A percentile compares a stretch with the other conserved stretches of the same genome.
Evolutionary conservation across 2,113 vertebrate species (phyloP).

Genomic region (Petrocephalus zakoni): DNA sequence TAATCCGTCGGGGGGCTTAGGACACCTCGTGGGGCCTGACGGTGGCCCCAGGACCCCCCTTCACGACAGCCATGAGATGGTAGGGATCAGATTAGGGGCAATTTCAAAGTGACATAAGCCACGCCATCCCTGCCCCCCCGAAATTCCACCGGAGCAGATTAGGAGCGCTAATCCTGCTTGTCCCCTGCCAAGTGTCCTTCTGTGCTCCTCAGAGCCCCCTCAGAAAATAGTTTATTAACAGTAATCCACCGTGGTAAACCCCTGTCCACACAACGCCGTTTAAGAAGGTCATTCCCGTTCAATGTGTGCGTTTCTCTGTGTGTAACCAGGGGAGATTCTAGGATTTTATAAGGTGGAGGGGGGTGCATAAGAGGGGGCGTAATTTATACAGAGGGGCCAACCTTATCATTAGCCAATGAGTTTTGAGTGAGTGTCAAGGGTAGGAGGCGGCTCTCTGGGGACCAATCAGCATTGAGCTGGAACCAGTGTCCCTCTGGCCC

Average conservation of each 20-base stretch:
- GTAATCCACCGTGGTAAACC: background rate
- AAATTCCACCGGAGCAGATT: background rate
- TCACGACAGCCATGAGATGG: background rate
- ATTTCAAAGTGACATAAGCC: background rate
- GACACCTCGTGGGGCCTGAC: background rate
- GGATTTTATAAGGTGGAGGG: background rate
- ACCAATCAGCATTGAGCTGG: background rate
- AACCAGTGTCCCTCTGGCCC: background rate
- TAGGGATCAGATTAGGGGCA: background rate
- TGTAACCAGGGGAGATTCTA: background rate
- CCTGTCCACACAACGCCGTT: background rate
- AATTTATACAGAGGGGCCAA: background rate
- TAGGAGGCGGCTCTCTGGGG: background rate
- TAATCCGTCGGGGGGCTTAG: background rate
- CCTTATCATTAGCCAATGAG: background rate
- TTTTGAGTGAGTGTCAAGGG: background rate
- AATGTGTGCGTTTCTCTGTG: background rate
- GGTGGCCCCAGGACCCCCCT: background rate
- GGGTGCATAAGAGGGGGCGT: background rate
- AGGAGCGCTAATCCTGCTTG: background rate
- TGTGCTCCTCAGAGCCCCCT: background rate
- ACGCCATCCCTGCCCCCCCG: background rate
- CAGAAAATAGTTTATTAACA: constrained; percentile 5
- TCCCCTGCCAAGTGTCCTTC: background rate
- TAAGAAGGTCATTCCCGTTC: background rate